Evolutionary conservation across 1,140 invertebrate genomes (phyloP).

Genomic region (Drosophila ambigua): DNA sequence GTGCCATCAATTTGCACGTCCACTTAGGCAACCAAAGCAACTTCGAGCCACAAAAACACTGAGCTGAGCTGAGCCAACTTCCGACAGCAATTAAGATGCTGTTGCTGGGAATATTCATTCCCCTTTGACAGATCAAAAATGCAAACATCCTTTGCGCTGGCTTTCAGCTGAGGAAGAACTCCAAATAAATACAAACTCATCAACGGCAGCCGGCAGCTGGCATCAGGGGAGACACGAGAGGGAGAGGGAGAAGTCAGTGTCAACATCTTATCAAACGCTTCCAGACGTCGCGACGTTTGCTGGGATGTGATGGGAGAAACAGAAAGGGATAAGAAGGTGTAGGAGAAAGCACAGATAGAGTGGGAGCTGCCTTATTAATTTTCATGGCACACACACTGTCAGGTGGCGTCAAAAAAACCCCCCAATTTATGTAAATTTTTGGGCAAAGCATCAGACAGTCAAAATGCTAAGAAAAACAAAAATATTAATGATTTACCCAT

Average conservation of each 20-base stretch:
- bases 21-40: too few relatives aligned
- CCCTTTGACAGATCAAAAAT: not conserved
- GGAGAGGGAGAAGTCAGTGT: not conserved
- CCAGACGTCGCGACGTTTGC: conserved; percentile 14
- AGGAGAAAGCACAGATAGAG: not conserved
- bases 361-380: conserved; percentile 65
- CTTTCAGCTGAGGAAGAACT: conserved; percentile 5
- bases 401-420: conserved; percentile 37
- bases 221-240: conserved; percentile 1
- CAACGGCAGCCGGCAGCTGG: not conserved
- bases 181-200: conserved; percentile 39
- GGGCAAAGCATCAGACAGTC: conserved; percentile 47
- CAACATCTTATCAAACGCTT: conserved; percentile 49
- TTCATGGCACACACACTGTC: conserved; percentile 19
- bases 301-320: conserved; percentile 3
- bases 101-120: not conserved
- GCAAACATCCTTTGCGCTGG: conserved; percentile 2
- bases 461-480: conserved; percentile 73
- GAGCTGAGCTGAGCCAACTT: too few relatives aligned
- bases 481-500: conserved; percentile 75
- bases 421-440: conserved; percentile 72
- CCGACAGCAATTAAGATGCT: conserved; percentile 10
- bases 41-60: too few relatives aligned
- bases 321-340: conserved; percentile 25
- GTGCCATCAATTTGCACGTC: too few relatives aligned